Conservation (phyloP, 1,140 invertebrate genomes). For the Drosophila obscura region DNA sequence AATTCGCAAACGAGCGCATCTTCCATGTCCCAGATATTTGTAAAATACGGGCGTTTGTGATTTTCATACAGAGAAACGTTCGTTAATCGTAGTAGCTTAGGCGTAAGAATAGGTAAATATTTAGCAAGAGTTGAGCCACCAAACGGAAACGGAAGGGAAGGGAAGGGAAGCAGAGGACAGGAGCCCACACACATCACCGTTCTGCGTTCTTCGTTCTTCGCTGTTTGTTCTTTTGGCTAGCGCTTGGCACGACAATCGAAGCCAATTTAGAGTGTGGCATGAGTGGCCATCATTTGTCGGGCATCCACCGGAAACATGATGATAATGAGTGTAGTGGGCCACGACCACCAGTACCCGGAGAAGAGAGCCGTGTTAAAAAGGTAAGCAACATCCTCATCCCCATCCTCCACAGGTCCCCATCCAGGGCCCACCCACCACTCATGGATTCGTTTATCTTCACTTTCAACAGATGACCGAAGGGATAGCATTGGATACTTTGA, state of each 20-base stretch:
- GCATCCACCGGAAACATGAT: slow-evolving; percentile 79
- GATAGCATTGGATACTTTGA: slow-evolving; percentile 84
- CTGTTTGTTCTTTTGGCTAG: neutral
- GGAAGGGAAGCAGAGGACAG: no score
- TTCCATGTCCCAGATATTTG: slow-evolving; percentile 82
- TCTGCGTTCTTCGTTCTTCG: no score
- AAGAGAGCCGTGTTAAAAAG: slow-evolving; percentile 84
- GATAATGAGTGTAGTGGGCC: slow-evolving; percentile 84
- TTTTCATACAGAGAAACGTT: slow-evolving; percentile 65
- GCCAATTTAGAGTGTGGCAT: slow-evolving; percentile 80
- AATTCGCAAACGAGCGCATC: slow-evolving; percentile 74
- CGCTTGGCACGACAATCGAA: slow-evolving; percentile 21
- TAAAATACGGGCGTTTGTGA: slow-evolving; percentile 82
- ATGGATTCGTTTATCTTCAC: neutral
- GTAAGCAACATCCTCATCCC: slow-evolving; percentile 22
- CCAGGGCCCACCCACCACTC: no score
- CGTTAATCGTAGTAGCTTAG: slow-evolving; percentile 58
- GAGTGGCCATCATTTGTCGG: slow-evolving; percentile 75
- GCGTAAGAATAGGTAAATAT: slow-evolving; percentile 59
- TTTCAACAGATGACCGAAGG: slow-evolving; percentile 82
- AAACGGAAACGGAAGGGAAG: slow-evolving; percentile 7
- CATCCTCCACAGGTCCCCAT: neutral
- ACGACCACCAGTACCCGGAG: slow-evolving; percentile 84
- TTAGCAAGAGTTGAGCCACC: slow-evolving; percentile 23
- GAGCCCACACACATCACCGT: no score